Evolutionary conservation across 2,113 vertebrate species (phyloP), one percentile per base, ranked within the genome.

Genomic region (Hydrolagus affinis): DNA sequence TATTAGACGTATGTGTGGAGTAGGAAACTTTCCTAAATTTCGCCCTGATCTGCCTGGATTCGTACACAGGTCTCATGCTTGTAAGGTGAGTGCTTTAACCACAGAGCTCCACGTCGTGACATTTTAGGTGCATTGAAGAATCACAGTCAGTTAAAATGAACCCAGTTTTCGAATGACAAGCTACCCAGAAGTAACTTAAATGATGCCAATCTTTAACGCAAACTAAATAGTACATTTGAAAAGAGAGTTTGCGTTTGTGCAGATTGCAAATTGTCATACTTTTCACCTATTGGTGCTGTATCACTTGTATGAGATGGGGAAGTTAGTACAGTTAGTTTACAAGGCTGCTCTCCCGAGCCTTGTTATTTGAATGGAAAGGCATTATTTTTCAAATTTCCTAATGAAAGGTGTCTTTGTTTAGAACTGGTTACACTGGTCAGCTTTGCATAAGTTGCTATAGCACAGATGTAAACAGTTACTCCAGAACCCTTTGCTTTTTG

Each of bases 361-460:
- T 83, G 62, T 83, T 64, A 83, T 83, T 83, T 83, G 78, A 83
- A 83, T 83, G 64, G 62, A 25, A 83, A 66, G 78, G 62, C 78
- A 83, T 83, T 83, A 83, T 83, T 68, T 83, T 83, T 28, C 62
- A 1, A n/a, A 14, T 66, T 8, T 66, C 62, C 25, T 32, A 83
- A 62, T 83, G 28, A 83, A 83, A 66, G 60, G 60, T 83, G 62
- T 62, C 60, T 66, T 83, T 83, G 78, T 83, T 83, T 9, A 66
- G 17, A 83, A 66, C 78, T 19, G 78, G 78, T 83, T 83, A n/a
- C 78, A 83, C 62, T 60, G 28, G 76, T 80, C 76, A 80, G 76
- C 76, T 80, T 80, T 80, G 76, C 76, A 80, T 80, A 80, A 83
- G 78, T 25, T 83, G 78, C 60, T 28, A 23, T 28, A 28, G 60